A percentile compares a stretch with the other conserved stretches of the same genome.
Evolutionary conservation across 2,888 invertebrate species (phyloP).

Genomic region (Diadromus collaris): DNA sequence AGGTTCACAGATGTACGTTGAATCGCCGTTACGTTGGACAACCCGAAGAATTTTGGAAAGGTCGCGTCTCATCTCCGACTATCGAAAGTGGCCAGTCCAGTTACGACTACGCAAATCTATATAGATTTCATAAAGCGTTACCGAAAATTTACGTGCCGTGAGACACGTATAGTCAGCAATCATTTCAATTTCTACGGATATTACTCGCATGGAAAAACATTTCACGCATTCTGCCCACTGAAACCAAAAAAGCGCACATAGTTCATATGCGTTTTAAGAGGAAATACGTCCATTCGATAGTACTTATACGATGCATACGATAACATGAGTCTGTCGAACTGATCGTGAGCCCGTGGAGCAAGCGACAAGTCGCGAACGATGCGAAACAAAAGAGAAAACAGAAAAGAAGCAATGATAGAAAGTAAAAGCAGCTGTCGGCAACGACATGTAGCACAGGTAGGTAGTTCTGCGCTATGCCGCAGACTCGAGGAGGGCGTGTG

Average conservation of each 20-base stretch:
- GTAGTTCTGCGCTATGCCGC: not conserved
- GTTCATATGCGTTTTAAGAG: not conserved
- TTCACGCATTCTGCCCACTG: not conserved
- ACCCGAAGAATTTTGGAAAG: conserved; percentile 15
- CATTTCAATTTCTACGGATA: conserved; percentile 9
- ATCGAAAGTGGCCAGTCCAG: not conserved
- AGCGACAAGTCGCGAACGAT: not conserved
- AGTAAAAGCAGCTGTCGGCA: conserved; percentile 1
- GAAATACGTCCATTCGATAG: not conserved
- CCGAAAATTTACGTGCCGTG: no score
- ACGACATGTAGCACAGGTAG: not conserved
- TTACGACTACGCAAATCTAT: conserved; percentile 6
- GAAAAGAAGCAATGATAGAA: not conserved
- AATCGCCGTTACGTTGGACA: not conserved
- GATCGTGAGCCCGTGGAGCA: not conserved
- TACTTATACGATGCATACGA: not conserved
- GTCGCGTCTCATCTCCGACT: not conserved
- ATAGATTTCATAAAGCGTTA: not conserved
- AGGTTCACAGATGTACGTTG: not conserved
- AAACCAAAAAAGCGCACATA: not conserved
- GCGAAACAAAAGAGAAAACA: conserved; percentile 6
- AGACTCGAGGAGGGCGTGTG: not conserved
- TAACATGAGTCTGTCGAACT: not conserved
- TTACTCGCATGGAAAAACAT: not conserved
- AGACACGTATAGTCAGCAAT: not conserved